Base-by-base conservation (phyloP, 2,888 invertebrate species). In the Diploptera punctata region DNA sequence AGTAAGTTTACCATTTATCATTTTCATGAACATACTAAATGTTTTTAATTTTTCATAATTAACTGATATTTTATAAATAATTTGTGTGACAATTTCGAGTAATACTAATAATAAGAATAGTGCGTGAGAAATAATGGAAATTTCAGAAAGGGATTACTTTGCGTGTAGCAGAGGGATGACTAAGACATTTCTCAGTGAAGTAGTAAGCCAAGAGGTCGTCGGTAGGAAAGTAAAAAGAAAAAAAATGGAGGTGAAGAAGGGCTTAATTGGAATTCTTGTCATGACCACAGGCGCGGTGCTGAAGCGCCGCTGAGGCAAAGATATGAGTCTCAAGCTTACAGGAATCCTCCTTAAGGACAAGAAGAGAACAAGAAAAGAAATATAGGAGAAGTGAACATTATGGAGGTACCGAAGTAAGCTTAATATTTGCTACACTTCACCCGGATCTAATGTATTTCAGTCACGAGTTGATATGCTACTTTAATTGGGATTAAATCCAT, bases 191-290 rank as follows among this genome's bases (percentile, higher is more conserved):
- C 21, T 9, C 10, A 52, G 52, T 52, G 52, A 52, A 52, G 52
- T 18, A 52, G 24, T 52, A 21, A 52, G 24, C 52, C 52, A 52
- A 52, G 10, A n/a, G n/a, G n/a, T n/a, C 2, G 13, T 18, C 10
- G 52, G 24, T 5, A 21, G 43, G 31, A 43, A 38, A 19, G 43
- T 38, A 19, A 21, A 16, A 19, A 18, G 24, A 43, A 21, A 10
- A 19, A 21, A 16, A 21, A 24, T 24, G 26, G 29, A 57, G 57
- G 24, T 21, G 38, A 61, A 33, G 33, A 62, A 21, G 16, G 24
- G 38, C 43, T 62, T 62, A 62, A 62, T 62, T 62, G 62, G 62
- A 62, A 62, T 62, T 62, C 62, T 62, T 62, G 9, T 21, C 43
- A 62, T 62, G 62, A 62, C 62, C 62, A 38, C 62, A 43, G 62